phyloP scores from a whole-genome alignment of 2,888 invertebrate species.

The Heliconius sara region DNA sequence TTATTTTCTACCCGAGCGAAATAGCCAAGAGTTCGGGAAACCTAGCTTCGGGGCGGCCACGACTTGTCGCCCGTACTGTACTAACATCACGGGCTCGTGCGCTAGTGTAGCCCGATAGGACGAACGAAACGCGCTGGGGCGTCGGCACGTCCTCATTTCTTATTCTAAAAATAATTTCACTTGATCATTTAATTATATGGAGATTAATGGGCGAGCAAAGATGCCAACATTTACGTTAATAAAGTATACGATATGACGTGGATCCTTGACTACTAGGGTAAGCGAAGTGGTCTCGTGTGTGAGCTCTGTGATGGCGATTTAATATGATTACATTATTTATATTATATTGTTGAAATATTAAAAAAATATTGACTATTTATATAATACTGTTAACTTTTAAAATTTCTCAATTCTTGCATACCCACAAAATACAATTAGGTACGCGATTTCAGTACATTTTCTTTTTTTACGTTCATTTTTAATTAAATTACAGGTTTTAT shows the following conservation, averaged over 20 bases:
- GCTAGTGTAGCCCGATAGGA: conserved; percentile 57
- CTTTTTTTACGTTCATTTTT: not conserved
- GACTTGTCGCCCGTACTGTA: not conserved
- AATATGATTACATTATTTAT: not conserved
- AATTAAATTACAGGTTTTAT: not conserved
- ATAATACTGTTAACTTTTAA: too few relatives aligned
- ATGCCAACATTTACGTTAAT: conserved; percentile 77
- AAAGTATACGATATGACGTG: conserved; percentile 70
- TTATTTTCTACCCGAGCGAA: too few relatives aligned
- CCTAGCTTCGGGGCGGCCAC: too few relatives aligned
- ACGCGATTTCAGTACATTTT: not conserved
- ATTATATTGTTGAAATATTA: not conserved
- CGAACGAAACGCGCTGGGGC: conserved; percentile 60
- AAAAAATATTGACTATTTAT: too few relatives aligned
- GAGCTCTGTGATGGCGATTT: conserved; percentile 47
- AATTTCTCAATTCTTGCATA: too few relatives aligned
- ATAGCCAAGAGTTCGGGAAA: too few relatives aligned
- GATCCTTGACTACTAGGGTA: conserved; percentile 61
- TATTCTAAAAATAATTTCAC: conserved; percentile 82
- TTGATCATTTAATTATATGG: conserved; percentile 84
- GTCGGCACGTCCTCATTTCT: conserved; percentile 77
- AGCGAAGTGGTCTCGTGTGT: conserved; percentile 30
- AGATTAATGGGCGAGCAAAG: conserved; percentile 78
- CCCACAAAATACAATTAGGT: too few relatives aligned
- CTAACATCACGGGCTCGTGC: not conserved